Evolutionary conservation across 1,140 invertebrate genomes (phyloP).

Genomic region (Semibalanus balanoides): DNA sequence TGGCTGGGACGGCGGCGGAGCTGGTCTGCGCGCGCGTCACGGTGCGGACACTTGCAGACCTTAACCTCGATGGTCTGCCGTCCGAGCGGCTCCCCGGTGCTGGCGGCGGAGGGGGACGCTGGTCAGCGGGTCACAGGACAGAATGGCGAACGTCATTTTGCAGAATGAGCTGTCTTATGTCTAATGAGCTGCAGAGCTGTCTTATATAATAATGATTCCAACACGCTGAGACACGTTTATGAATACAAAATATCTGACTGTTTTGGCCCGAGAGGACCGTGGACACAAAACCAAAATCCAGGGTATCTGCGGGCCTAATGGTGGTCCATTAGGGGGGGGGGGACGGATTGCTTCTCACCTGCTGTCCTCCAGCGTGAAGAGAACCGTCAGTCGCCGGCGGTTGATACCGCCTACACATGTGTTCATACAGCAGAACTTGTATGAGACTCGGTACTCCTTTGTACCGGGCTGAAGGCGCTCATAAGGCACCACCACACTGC

Average conservation of each 20-base stretch:
- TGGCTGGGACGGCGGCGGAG: background rate
- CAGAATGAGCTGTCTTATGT: too few species aligned
- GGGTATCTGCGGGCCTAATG: too few species aligned
- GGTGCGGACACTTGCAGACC: background rate
- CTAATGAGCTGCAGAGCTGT: too few species aligned
- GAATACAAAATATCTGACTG: too few species aligned
- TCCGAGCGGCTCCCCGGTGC: background rate
- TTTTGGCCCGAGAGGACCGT: too few species aligned
- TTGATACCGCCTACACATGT: background rate
- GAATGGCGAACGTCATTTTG: too few species aligned
- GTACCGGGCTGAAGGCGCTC: background rate
- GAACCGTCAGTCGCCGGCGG: background rate
- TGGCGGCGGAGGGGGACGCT: background rate
- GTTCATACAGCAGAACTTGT: background rate
- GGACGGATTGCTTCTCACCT: background rate
- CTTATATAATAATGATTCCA: too few species aligned
- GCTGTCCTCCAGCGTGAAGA: background rate
- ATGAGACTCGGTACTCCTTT: background rate
- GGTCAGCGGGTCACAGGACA: too few species aligned
- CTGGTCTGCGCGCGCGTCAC: background rate
- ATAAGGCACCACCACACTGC: background rate
- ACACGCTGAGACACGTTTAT: too few species aligned
- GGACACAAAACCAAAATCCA: too few species aligned
- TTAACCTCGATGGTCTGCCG: background rate
- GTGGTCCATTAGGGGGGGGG: too few species aligned